Base-by-base conservation (phyloP, 2,888 invertebrate species). In the Drosophila neotestacea region DNA sequence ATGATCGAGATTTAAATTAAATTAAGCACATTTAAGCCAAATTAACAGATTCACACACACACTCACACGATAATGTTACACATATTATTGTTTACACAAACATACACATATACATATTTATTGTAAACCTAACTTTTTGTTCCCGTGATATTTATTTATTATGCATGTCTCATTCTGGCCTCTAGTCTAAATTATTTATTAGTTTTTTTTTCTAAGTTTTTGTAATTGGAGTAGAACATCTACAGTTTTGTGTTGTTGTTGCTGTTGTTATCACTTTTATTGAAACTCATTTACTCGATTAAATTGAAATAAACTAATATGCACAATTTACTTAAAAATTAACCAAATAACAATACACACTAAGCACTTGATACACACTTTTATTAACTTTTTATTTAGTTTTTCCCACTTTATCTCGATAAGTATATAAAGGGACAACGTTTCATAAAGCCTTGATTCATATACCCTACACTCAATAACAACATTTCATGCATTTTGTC, bases 401-500 rank as follows among this genome's bases (percentile, higher is more conserved):
- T 10, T 6, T 28, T 10, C 11, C 9, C 38, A n/a, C n/a, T 10
- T 30, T 22, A 13, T 16, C 10, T 16, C 16, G 9, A 16, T 10
- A 5, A 10, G 16, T 42, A 42, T 10, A 41, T 16, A 16, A 7
- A 16, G 13, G 32, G 16, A 1, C 16, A 16, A 16, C 16, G 16
- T 16, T 16, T 16, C 7, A 32, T 32, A 32, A 32, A 7, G 7
- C 6, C 9, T 10, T 46, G n/a, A 7, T 28, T 52, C 13, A 39
- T 30, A 38, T 41, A 41, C 16, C 4, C 13, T 22, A 16, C 34
- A 38, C 46, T 36, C 22, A 51, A 42, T 56, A 74, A 44, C 34
- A 22, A 47, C 38, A 48, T 62, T 72, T 60, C 44, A 69, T 68
- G 70, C 70, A 70, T 70, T 63, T 66, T 10, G 16, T 34, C 51